Conservation (phyloP, 1,140 invertebrate genomes). For the Drosophila bocqueti region DNA sequence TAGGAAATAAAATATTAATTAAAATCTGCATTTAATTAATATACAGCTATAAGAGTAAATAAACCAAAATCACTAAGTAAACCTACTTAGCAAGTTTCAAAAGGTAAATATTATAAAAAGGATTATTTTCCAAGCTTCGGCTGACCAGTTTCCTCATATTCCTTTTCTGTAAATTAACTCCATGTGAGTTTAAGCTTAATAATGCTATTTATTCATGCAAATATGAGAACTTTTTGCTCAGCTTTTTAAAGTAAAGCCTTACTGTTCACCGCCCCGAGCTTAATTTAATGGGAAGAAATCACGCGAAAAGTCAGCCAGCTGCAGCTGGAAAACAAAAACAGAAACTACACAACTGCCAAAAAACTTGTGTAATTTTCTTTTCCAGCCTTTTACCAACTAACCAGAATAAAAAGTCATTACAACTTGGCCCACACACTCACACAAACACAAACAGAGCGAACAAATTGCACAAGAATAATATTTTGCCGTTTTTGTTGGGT, state of each 20-base stretch:
- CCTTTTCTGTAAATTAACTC: not conserved
- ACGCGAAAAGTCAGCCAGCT: constrained; percentile 14
- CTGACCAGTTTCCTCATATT: not conserved
- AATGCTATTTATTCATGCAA: constrained; percentile 12
- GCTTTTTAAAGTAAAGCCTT: not conserved
- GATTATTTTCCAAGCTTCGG: not conserved
- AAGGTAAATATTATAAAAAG: not conserved
- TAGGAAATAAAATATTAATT: too few relatives aligned
- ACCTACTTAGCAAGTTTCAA: not conserved
- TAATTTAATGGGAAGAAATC: constrained; percentile 20
- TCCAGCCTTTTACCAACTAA: constrained; percentile 14
- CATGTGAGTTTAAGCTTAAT: constrained; percentile 12
- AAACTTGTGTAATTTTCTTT: constrained; percentile 54
- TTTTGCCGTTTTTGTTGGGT: constrained; percentile 26
- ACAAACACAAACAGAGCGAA: not conserved
- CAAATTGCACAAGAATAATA: constrained; percentile 48
- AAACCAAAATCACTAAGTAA: not conserved
- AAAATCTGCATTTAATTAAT: not conserved
- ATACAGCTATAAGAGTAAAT: not conserved
- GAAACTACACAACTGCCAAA: constrained; percentile 22
- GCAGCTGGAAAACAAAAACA: constrained; percentile 29
- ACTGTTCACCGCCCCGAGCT: not conserved
- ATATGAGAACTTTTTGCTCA: not conserved
- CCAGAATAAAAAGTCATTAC: constrained; percentile 62
- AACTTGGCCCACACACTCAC: constrained; percentile 38